phyloP scores from a whole-genome alignment of 1,140 invertebrate genomes.

The Meloidogyne exigua region DNA sequence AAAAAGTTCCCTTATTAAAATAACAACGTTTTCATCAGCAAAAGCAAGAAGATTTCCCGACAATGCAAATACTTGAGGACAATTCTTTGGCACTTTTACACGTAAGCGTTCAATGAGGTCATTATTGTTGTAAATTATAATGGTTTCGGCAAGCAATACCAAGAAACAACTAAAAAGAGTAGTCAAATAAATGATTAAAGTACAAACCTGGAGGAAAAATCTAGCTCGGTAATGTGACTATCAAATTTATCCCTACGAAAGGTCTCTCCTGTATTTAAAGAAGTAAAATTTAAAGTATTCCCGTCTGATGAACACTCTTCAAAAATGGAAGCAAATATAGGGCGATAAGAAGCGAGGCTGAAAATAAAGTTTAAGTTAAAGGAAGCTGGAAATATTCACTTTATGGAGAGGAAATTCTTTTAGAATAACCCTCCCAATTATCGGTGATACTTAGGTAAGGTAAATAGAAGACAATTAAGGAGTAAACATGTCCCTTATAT shows the following conservation, averaged over 20 bases:
- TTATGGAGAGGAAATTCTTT: no score
- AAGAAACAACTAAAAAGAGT: slow-evolving; percentile 69
- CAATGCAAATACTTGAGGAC: slow-evolving; percentile 85
- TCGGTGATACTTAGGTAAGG: no score
- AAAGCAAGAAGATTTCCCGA: slow-evolving; percentile 74
- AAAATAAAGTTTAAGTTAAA: background rate
- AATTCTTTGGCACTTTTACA: slow-evolving; percentile 72
- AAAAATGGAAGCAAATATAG: slow-evolving; percentile 48
- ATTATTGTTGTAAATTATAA: slow-evolving; percentile 84
- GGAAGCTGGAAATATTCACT: background rate
- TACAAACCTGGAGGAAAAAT: slow-evolving; percentile 71
- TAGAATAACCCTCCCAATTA: no score
- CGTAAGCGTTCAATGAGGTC: slow-evolving; percentile 81
- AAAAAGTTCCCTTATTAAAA: background rate
- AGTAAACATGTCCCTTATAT: no score
- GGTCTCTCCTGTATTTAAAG: slow-evolving; percentile 81
- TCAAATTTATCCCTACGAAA: slow-evolving; percentile 83
- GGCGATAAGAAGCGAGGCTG: slow-evolving; percentile 41
- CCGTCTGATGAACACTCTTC: slow-evolving; percentile 47
- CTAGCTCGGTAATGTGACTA: slow-evolving; percentile 80
- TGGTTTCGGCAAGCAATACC: slow-evolving; percentile 81
- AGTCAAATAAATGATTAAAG: background rate
- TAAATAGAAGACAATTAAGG: no score
- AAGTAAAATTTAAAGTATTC: slow-evolving; percentile 77
- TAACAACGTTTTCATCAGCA: slow-evolving; percentile 74